Percentiles rank a stretch among this genome's conserved stretches.
phyloP scores from a whole-genome alignment of 53 echinoderm and acorn worm species.

The Zoroaster sp. region DNA sequence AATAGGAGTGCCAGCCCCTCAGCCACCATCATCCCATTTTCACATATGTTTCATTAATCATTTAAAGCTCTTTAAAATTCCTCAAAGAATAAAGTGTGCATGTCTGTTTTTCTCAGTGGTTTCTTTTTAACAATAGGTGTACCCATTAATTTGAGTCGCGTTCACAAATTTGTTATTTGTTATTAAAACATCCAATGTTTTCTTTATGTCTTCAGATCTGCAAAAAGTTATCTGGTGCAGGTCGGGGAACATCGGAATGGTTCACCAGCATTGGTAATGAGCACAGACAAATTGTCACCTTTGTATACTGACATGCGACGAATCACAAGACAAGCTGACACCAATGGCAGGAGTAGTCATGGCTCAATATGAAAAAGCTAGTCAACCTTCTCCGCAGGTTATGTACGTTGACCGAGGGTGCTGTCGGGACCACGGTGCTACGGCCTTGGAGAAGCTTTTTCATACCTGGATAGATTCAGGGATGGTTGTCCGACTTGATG shows the following conservation, averaged over 20 bases:
- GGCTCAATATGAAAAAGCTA: constrained; percentile 10
- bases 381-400: constrained; percentile 28
- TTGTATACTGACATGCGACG: constrained; percentile 52
- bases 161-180: neutral
- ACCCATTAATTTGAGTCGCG: neutral
- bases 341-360: constrained; percentile 44
- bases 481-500: constrained; percentile 35
- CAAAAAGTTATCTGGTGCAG: constrained; percentile 48
- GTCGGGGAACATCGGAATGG: constrained; percentile 59
- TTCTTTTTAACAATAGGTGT: no score
- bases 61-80: neutral
- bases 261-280: constrained; percentile 61
- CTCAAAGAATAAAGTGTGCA: neutral
- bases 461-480: constrained; percentile 16
- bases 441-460: constrained; percentile 33
- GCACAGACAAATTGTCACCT: constrained; percentile 1
- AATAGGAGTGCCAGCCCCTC: neutral
- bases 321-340: constrained; percentile 43
- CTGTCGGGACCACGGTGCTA: constrained; percentile 21
- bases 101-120: no score
- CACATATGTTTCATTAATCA: no score
- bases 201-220: constrained; percentile 21
- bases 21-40: neutral
- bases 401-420: constrained; percentile 62
- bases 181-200: no score